Base-by-base conservation (phyloP, 2,888 invertebrate species). In the Mimas tiliae region DNA sequence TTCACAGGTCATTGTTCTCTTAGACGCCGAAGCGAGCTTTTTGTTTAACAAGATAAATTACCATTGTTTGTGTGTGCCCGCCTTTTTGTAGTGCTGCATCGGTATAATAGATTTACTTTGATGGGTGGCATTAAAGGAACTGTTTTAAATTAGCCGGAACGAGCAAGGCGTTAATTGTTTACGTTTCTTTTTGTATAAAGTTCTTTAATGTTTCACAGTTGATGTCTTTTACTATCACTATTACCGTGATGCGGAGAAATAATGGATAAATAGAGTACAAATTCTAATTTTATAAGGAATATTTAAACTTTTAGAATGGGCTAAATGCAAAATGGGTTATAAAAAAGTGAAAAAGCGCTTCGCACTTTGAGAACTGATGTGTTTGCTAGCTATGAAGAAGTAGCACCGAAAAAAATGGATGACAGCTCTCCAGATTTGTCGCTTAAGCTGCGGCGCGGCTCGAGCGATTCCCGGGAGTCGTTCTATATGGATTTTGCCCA, bases 401-500 rank as follows among this genome's bases (percentile, higher is more conserved):
- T 79, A 74, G 81, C 80, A 55, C 64, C 70, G n/a, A n/a, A 58
- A 72, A 88, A 84, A 73, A 94, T 94, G 94, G 94, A 94, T 93
- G 97, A 97, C 94, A 97, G 97, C 87, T 97, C 97, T 68, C 97
- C 97, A 70, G 97, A 97, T 91, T 92, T 97, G 90, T 97, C 97
- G 93, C 94, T 97, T 73, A 97, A 97, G 91, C 91, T 97, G 85
- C 95, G 97, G 76, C 95, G 97, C 68, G 97, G 97, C 64, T 97
- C 97, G 48, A 97, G 97, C 85, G 97, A 97, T 89, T 97, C 97
- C 47, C 94, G 97, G 72, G 97, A 97, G 88, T 97, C 97, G 66
- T 97, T 97, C 87, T 97, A 97, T 83, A 97, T 97, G 97, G 97
- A 97, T 91, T 97, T 97, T 85, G 97, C 97, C 79, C 97, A 97